These are phyloP conservation scores for Petroica traversi DNA, from an alignment of 2,113 vertebrate species.

Conservation along the genomic window DNA sequence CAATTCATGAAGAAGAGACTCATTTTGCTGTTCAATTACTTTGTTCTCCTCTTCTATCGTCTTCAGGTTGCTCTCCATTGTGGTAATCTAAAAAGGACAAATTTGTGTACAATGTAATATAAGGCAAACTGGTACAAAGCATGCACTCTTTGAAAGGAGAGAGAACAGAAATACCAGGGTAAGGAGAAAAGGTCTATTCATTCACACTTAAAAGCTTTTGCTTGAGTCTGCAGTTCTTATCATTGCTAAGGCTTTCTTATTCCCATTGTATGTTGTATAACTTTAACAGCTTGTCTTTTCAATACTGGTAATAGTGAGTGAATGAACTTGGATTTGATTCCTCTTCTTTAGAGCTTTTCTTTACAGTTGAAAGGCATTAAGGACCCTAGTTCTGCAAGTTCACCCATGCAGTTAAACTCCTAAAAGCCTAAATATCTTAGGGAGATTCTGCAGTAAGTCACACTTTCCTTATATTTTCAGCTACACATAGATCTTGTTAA, in stretches of 20 bases:
- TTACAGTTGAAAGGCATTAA: background rate
- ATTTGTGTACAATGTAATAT: conserved; percentile 66
- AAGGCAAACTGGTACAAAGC: conserved; percentile 14
- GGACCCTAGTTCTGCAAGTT: background rate
- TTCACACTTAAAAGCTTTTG: background rate
- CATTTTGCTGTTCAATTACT: conserved; percentile 99
- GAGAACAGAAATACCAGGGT: background rate
- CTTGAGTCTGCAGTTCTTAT: background rate
- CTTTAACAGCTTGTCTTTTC: conserved; percentile 3
- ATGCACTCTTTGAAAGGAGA: background rate
- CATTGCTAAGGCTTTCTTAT: background rate
- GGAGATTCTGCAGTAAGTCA: background rate
- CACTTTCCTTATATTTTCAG: background rate
- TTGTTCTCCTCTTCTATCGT: conserved; percentile 99
- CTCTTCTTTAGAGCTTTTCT: background rate
- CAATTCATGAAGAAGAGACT: conserved; percentile 97
- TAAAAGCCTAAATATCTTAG: background rate
- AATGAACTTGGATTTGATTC: background rate
- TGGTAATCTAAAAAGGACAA: conserved; percentile 88
- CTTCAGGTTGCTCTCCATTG: conserved; percentile 99
- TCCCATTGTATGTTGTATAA: background rate
- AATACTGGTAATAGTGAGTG: background rate
- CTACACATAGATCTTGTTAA: background rate
- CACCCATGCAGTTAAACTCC: background rate
- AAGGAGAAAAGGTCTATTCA: background rate